Evolutionary conservation across 2,113 vertebrate genomes (phyloP).

Genomic region (Glaucomys volans): DNA sequence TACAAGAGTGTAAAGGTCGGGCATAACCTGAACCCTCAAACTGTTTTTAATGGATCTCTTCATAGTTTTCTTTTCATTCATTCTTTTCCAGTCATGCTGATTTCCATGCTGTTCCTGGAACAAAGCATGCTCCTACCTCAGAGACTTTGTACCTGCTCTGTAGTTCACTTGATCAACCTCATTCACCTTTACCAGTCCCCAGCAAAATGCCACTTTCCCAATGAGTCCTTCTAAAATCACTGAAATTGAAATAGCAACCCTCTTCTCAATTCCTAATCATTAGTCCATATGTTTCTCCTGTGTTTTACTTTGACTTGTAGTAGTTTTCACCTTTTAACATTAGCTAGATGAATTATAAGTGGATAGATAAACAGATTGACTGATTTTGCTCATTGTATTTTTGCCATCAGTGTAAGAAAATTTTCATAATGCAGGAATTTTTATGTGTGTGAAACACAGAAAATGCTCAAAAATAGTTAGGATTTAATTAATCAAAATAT

Average conservation of each 20-base stretch:
- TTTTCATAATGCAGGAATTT: not conserved
- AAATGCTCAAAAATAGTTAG: not conserved
- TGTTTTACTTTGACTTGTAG: not conserved
- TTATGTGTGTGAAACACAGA: not conserved
- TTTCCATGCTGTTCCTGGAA: not conserved
- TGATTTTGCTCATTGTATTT: not conserved
- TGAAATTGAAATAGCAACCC: not conserved
- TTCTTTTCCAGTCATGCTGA: not conserved
- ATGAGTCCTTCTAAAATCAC: not conserved
- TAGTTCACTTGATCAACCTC: not conserved
- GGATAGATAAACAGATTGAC: not conserved
- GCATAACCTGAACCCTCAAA: not conserved
- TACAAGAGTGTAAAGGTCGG: not conserved
- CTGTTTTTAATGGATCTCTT: not conserved
- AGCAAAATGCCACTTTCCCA: not conserved
- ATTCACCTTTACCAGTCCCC: not conserved
- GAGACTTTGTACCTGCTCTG: not conserved
- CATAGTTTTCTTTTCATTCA: not conserved
- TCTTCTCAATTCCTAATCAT: not conserved
- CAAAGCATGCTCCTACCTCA: not conserved
- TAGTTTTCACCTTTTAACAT: not conserved
- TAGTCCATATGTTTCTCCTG: not conserved
- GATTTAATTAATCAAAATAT: not conserved
- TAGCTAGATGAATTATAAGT: not conserved
- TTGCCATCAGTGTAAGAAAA: not conserved